Evolutionary conservation across 2,888 invertebrate genomes (phyloP).

Genomic region (Bhutanitis thaidina): DNA sequence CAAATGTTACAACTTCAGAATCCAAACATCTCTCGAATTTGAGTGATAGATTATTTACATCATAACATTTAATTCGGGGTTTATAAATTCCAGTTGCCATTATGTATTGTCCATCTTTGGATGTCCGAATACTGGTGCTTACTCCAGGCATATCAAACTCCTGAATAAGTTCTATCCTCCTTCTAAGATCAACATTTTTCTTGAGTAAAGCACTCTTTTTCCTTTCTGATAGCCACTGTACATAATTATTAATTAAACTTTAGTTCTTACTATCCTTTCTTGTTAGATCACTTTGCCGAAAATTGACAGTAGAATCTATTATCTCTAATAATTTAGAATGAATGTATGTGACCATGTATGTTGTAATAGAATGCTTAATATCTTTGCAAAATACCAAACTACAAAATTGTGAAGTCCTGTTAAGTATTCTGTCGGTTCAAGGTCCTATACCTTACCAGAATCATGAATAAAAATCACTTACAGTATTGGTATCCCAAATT

Average conservation of each 20-base stretch:
- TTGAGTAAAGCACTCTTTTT: constrained; percentile 90
- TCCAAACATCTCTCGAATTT: constrained; percentile 99
- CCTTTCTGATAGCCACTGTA: constrained; percentile 91
- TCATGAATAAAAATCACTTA: no score
- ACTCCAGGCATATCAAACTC: constrained; percentile 99
- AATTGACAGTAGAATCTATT: no score
- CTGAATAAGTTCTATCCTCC: constrained; percentile 97
- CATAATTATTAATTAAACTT: constrained; percentile 2
- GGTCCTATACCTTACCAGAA: no score
- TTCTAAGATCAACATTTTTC: constrained; percentile 93
- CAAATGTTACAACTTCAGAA: constrained; percentile 96
- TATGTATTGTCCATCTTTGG: constrained; percentile 95
- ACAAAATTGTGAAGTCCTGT: no score
- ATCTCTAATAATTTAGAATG: no score
- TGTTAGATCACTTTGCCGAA: no score
- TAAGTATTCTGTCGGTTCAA: no score
- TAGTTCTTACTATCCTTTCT: no score
- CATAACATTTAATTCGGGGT: constrained; percentile 96
- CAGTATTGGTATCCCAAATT: constrained; percentile 93
- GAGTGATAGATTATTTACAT: constrained; percentile 95
- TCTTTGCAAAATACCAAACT: no score
- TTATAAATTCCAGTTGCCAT: constrained; percentile 97
- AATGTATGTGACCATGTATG: no score
- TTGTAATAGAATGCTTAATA: no score
- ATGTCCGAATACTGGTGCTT: constrained; percentile 90